A percentile compares a stretch with the other conserved stretches of the same genome.
Conservation (phyloP, 92 coral and sea anemone species). For the Phenganax stokvisi region DNA sequence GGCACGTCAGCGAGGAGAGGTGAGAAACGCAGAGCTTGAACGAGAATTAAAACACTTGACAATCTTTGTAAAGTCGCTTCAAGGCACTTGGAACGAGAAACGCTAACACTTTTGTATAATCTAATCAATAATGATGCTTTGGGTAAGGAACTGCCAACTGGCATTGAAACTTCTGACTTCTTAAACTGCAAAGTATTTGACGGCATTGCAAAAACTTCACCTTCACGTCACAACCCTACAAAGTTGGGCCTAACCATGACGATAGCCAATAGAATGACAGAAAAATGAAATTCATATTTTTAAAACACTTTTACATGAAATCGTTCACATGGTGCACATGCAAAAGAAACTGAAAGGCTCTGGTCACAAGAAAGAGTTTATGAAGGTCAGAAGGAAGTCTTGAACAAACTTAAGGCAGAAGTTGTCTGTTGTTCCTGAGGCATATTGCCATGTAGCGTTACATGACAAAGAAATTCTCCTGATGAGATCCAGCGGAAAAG, state of each 20-base stretch:
- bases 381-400: neutral
- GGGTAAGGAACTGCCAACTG: constrained; percentile 12
- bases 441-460: neutral
- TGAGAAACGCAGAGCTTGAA: constrained; percentile 9
- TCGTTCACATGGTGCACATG: neutral
- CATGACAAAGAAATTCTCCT: neutral
- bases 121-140: neutral
- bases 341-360: neutral
- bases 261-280: neutral
- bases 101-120: constrained; percentile 1
- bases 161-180: neutral
- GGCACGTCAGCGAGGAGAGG: neutral
- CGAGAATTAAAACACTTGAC: neutral
- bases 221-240: neutral
- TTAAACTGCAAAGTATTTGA: neutral
- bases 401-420: neutral
- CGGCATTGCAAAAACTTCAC: neutral
- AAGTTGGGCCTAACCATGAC: neutral
- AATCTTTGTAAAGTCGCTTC: neutral
- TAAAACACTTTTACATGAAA: constrained; percentile 4
- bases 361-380: neutral
- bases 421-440: neutral
- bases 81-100: constrained; percentile 6
- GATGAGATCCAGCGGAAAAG: no score
- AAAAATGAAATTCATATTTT: neutral